Percentiles rank a stretch among this genome's conserved stretches.
Evolutionary conservation across 2,113 vertebrate genomes (phyloP).

Genomic region (Natator depressus): DNA sequence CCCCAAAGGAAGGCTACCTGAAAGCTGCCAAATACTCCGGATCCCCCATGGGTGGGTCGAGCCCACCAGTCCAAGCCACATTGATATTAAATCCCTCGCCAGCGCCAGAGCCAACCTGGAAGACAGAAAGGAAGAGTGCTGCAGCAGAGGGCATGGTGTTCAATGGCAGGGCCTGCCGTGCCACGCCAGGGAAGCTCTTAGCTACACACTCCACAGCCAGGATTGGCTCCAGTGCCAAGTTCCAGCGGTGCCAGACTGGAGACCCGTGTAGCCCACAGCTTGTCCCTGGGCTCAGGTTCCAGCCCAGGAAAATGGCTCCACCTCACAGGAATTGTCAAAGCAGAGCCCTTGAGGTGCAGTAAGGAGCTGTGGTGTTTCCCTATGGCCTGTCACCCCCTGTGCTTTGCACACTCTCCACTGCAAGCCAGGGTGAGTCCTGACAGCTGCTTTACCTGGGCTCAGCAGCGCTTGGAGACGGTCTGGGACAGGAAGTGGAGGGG

Average conservation of each 20-base stretch:
- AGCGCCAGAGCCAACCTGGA: conserved; percentile 86
- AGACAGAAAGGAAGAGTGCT: background rate
- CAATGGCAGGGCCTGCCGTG: accelerated
- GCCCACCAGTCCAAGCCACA: conserved; percentile 90
- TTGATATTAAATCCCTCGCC: conserved; percentile 94
- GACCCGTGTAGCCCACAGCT: background rate
- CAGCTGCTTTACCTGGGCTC: background rate
- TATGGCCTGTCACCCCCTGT: too few relatives aligned
- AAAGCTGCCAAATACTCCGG: conserved; percentile 95
- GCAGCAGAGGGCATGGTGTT: background rate
- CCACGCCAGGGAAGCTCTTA: background rate
- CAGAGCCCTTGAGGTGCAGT: background rate
- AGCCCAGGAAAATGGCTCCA: background rate
- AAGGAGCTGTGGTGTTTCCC: background rate
- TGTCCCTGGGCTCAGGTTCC: background rate
- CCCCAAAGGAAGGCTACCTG: conserved; percentile 76
- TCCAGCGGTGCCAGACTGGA: background rate
- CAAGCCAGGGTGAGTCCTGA: too few relatives aligned
- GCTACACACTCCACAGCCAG: background rate
- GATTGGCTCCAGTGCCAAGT: background rate
- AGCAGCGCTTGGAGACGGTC: accelerated
- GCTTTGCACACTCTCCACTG: too few relatives aligned
- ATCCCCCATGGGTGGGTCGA: conserved; percentile 93
- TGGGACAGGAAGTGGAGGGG: background rate
- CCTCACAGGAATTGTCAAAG: accelerated